Evolutionary conservation across 2,888 invertebrate species (phyloP).

Genomic region (Polyploca ridens): DNA sequence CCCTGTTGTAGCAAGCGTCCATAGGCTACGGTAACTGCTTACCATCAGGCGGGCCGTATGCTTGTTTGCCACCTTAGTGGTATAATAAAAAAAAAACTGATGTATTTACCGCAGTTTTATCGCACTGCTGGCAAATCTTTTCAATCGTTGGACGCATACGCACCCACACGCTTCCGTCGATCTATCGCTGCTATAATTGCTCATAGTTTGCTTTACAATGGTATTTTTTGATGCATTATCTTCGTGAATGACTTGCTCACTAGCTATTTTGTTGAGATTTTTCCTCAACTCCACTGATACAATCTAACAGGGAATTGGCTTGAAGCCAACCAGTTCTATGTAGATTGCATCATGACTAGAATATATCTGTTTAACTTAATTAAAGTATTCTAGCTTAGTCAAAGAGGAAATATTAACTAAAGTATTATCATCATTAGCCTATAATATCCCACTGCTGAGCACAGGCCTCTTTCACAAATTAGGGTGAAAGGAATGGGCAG

Average conservation of each 20-base stretch:
- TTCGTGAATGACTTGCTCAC: neutral
- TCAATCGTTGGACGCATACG: conserved; percentile 30
- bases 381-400: neutral
- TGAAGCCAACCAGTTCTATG: conserved; percentile 13
- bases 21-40: no score
- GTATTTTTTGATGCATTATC: neutral
- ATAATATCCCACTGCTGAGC: no score
- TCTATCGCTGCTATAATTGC: conserved; percentile 25
- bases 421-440: neutral
- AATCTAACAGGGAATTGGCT: conserved; percentile 15
- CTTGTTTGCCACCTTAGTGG: no score
- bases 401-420: neutral
- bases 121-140: conserved; percentile 41
- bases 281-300: neutral
- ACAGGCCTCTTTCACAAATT: no score
- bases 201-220: neutral
- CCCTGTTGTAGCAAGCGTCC: no score
- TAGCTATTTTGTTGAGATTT: neutral
- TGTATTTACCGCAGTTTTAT: conserved; percentile 35
- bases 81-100: no score
- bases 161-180: conserved; percentile 43
- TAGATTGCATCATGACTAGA: neutral
- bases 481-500: no score
- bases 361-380: neutral
- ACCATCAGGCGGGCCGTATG: no score